Evolutionary conservation across 2,113 vertebrate genomes (phyloP), one percentile per base, ranked within the genome.

Genomic region (Ceyx cyanopectus): DNA sequence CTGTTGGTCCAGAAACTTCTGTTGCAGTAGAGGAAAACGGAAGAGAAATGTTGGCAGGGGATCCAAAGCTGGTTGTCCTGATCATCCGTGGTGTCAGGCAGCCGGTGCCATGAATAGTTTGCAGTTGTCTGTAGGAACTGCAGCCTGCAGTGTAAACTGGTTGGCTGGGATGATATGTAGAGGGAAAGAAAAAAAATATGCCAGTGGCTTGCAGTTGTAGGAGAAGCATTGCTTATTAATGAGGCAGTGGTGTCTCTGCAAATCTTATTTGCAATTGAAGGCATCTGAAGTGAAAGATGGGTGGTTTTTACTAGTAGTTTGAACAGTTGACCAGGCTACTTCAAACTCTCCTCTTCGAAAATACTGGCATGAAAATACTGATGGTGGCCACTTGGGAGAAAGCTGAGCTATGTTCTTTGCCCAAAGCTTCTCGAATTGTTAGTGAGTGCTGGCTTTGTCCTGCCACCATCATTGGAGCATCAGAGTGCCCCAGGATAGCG

Each of bases 401-500:
- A 70, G 29, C 37, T 48, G 81, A 58, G 9, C 37, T 16, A 1
- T 14, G 58, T 24, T 26, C 27, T 41, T 70, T 60, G 63, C 65
- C 41, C 62, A 65, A 79, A 61, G 66, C 40, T 81, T 79, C 67
- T 54, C 48, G 65, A 4, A 23, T 65, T 57, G 48, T 37, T 29
- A 5, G 20, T 21, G 60, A 40, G 26, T 0, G 3, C 69, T 1
- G 3, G 2, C 61, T 89, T 83, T 79, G 60, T 40, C 56, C 46
- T 43, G 73, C 46, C 4, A 6, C 57, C 34, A 15, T 66, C 43
- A 3, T 43, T 7, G 26, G 53, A 70, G 26, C 37, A n/a, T 16
- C 40, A 0, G 1, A 41, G 30, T 23, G 40, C 45, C 3, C 1
- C n/a, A 48, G 30, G 37, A 0, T 53, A 51, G 26, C 0, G 0